phyloP scores from a whole-genome alignment of 2,888 invertebrate genomes.

The Acronicta alni region DNA sequence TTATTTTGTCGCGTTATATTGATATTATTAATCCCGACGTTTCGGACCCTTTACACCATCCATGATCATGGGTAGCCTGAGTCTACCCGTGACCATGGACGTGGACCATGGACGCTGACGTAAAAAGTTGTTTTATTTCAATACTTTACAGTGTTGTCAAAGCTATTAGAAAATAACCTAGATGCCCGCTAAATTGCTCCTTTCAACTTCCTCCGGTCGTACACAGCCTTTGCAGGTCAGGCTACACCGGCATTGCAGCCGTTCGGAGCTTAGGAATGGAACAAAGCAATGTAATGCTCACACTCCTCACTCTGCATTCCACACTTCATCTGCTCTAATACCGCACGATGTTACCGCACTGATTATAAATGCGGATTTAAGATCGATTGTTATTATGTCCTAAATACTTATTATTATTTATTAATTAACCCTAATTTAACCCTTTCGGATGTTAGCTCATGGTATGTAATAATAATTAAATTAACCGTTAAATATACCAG shows the following conservation, averaged over 20 bases:
- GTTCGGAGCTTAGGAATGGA: constrained; percentile 2
- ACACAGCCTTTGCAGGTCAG: constrained; percentile 4
- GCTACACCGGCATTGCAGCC: constrained; percentile 8
- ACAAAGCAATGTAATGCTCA: constrained; percentile 16
- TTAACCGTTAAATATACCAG: constrained; percentile 3
- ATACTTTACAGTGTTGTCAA: too few relatives aligned
- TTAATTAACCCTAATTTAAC: too few relatives aligned
- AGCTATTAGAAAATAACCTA: background rate
- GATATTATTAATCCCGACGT: too few relatives aligned
- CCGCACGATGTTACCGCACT: constrained; percentile 10
- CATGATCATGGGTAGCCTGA: too few relatives aligned
- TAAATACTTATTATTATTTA: too few relatives aligned
- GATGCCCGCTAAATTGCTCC: constrained; percentile 16
- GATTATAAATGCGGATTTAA: constrained; percentile 21
- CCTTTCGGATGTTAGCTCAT: too few relatives aligned
- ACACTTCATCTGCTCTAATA: constrained; percentile 5
- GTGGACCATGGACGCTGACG: too few relatives aligned
- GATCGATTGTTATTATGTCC: constrained; percentile 5
- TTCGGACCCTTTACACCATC: too few relatives aligned
- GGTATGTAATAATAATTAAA: too few relatives aligned
- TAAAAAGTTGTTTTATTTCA: too few relatives aligned
- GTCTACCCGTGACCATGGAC: too few relatives aligned
- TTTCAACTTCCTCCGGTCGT: constrained; percentile 2
- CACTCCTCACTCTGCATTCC: constrained; percentile 15
- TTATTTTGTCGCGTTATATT: too few relatives aligned